These are phyloP conservation scores for Geococcyx californianus DNA, from an alignment of 2,113 vertebrate species.

Conservation along the genomic window DNA sequence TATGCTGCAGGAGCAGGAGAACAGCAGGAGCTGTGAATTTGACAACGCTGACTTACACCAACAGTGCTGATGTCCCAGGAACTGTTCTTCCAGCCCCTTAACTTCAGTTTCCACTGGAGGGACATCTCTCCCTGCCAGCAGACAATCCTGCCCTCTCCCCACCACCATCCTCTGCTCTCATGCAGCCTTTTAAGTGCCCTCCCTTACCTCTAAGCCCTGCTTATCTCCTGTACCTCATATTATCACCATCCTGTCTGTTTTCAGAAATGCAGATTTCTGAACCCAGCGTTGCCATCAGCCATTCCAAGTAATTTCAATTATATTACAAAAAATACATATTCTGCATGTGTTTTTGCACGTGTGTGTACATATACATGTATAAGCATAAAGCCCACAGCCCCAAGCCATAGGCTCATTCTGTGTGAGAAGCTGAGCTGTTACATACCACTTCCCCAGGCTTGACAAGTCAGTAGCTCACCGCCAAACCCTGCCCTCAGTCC, in stretches of 20 bases:
- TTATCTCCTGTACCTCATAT: neutral
- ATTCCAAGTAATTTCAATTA: neutral
- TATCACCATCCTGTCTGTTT: neutral
- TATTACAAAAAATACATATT: neutral
- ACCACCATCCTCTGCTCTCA: neutral
- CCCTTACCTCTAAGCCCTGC: neutral
- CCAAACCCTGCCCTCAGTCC: constrained; percentile 28
- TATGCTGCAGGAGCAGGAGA: too few species aligned
- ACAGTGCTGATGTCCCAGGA: neutral
- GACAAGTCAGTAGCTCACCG: constrained; percentile 31
- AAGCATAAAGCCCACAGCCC: constrained; percentile 28
- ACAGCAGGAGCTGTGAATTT: too few species aligned
- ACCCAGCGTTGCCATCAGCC: neutral
- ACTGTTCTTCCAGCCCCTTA: neutral
- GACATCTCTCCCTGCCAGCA: neutral
- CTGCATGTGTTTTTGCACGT: neutral
- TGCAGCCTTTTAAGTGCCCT: neutral
- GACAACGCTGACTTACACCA: neutral
- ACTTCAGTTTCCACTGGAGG: neutral
- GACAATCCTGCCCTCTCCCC: neutral
- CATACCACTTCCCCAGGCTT: constrained; percentile 53
- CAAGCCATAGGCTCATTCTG: constrained; percentile 25
- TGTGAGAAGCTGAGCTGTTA: constrained; percentile 48
- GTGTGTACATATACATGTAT: neutral
- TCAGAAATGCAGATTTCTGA: neutral